phyloP scores from a whole-genome alignment of 2,888 invertebrate species.

The Trilocha varians region DNA sequence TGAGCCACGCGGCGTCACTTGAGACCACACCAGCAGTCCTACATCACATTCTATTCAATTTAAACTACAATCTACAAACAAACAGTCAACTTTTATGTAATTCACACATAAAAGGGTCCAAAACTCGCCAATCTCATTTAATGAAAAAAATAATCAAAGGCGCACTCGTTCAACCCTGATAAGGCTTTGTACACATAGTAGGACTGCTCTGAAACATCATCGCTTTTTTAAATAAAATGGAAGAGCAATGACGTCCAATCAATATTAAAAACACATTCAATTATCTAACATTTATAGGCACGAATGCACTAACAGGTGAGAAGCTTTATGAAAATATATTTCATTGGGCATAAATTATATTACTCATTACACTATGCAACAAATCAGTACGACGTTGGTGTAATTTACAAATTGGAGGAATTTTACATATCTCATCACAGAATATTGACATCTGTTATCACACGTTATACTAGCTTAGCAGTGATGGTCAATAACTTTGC shows the following conservation, averaged over 20 bases:
- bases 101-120: constrained; percentile 9
- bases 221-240: constrained; percentile 40
- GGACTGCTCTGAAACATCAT: constrained; percentile 47
- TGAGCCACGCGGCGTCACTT: constrained; percentile 28
- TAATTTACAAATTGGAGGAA: constrained; percentile 39
- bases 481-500: constrained; percentile 28
- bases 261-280: constrained; percentile 42
- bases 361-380: constrained; percentile 49
- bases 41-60: constrained; percentile 52
- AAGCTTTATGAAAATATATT: constrained; percentile 60
- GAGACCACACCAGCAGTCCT: constrained; percentile 46
- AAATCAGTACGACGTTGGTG: constrained; percentile 38
- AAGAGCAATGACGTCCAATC: constrained; percentile 46
- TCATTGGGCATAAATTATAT: constrained; percentile 39
- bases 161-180: too few relatives aligned
- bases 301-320: constrained; percentile 49
- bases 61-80: constrained; percentile 40
- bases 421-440: constrained; percentile 26
- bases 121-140: too few relatives aligned
- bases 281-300: constrained; percentile 56
- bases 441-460: constrained; percentile 40
- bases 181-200: constrained; percentile 24
- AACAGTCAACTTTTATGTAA: constrained; percentile 26
- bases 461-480: constrained; percentile 40
- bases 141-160: too few relatives aligned